Percentiles rank a stretch among this genome's conserved stretches.
These are phyloP conservation scores for Sus cebifrons DNA, from an alignment of 2,797 vertebrate species.

Conservation along the genomic window DNA sequence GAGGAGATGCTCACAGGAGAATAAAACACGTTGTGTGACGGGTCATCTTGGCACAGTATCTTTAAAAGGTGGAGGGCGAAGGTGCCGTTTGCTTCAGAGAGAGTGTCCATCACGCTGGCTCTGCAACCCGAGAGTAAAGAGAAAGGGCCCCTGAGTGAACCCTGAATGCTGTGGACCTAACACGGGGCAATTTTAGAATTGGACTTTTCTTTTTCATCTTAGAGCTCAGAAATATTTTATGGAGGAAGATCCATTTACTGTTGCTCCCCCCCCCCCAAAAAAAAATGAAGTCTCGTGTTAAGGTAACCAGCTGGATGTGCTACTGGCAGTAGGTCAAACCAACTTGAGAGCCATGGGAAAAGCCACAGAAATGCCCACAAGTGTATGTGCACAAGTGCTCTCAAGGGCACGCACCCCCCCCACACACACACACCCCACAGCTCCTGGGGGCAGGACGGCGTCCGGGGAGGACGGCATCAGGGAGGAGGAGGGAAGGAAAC, in stretches of 20 bases:
- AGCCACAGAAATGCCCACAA: neutral
- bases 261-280: neutral
- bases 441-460: neutral
- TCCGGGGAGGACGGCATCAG: too few relatives aligned
- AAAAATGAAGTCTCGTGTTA: neutral
- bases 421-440: neutral
- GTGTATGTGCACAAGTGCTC: too few relatives aligned
- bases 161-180: rapidly evolving
- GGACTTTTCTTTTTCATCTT: neutral
- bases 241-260: neutral
- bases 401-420: rapidly evolving
- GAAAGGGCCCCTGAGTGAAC: neutral
- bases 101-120: constrained; percentile 83
- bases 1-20: constrained; percentile 94
- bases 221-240: neutral
- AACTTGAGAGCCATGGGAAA: neutral
- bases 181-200: neutral
- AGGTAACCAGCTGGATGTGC: neutral
- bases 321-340: neutral
- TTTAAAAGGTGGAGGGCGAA: constrained; percentile 91
- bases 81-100: constrained; percentile 81
- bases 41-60: constrained; percentile 87
- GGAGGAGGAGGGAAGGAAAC: neutral
- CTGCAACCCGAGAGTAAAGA: constrained; percentile 56
- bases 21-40: constrained; percentile 91